phyloP scores from a whole-genome alignment of 2,888 invertebrate genomes.

The Trachelus stipa region DNA sequence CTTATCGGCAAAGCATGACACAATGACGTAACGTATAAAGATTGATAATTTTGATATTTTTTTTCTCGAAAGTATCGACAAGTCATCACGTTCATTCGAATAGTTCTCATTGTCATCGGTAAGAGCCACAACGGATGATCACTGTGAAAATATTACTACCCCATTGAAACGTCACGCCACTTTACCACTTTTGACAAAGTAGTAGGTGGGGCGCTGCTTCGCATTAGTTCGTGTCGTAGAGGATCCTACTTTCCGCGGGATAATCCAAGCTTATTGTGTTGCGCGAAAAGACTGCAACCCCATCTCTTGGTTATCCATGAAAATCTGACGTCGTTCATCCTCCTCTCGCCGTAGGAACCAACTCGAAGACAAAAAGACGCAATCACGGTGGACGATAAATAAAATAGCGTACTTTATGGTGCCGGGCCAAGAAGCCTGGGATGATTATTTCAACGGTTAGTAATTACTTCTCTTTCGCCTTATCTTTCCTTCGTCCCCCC shows the following conservation, averaged over 20 bases:
- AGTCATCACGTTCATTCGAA: background rate
- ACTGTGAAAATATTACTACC: background rate
- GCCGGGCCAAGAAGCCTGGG: slow-evolving; percentile 28
- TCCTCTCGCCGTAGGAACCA: background rate
- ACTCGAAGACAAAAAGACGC: background rate
- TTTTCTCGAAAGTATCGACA: background rate
- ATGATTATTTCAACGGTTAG: slow-evolving; percentile 59
- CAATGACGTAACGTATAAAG: background rate
- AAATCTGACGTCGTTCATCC: slow-evolving; percentile 7
- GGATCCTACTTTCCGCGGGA: background rate
- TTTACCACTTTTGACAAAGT: background rate
- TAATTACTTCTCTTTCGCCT: slow-evolving; percentile 60
- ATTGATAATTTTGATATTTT: background rate
- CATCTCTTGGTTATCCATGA: background rate
- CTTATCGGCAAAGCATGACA: background rate
- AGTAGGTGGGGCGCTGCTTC: background rate
- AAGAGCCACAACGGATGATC: background rate
- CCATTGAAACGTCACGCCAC: background rate
- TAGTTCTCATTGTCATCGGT: background rate
- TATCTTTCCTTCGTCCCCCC: slow-evolving; percentile 35
- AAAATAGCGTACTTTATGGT: slow-evolving; percentile 32
- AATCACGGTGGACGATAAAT: slow-evolving; percentile 33
- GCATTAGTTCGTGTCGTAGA: background rate
- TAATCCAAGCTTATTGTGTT: background rate
- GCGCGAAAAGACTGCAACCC: background rate